Evolutionary conservation across 2,888 invertebrate species (phyloP), one percentile per base, ranked within the genome.

Genomic region (Tetragonula carbonaria): DNA sequence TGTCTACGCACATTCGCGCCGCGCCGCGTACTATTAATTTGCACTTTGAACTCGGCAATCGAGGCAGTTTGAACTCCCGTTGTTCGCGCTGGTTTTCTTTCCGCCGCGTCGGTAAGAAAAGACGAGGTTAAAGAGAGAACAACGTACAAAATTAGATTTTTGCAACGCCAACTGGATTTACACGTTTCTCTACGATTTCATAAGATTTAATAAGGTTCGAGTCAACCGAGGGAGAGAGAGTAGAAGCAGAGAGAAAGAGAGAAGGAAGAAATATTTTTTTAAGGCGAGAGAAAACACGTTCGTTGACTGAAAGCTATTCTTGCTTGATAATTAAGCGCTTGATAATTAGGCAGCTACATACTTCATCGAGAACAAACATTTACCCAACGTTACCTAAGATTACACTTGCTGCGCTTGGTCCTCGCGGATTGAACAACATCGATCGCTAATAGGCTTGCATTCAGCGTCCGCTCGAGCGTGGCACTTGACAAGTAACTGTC

Each of bases 21-120:
- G 72, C 23, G 5, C 55, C 23, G 57, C 55, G 75, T 62, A n/a
- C 55, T 74, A 71, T 77, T 85, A 77, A 87, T 87, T 83, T 53
- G n/a, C 55, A 21, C 50, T 16, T 65, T 57, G 5, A 5, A n/a
- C 23, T 51, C 23, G 62, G 18, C 57, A 73, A 79, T 73, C 57
- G n/a, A 23, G 66, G 21, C 16, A 16, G 33, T 65, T 70, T 16
- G 45, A 38, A 5, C 11, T 45, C 3, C 13, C 28, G 18, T 16
- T 63, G 51, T 79, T 68, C n/a, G 28, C 21, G 50, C 11, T 8
- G 13, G 5, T 38, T 50, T 45, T 8, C 13, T 33, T 65, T 50
- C 18, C 23, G 0, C 0, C 23, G 28, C 5, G 13, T 1, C 38
- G 2, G 21, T 23, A 28, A 65, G 45, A 11, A 45, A 38, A 28